Base-by-base conservation (phyloP, 2,888 invertebrate species). In the Pasiphila rectangulata region DNA sequence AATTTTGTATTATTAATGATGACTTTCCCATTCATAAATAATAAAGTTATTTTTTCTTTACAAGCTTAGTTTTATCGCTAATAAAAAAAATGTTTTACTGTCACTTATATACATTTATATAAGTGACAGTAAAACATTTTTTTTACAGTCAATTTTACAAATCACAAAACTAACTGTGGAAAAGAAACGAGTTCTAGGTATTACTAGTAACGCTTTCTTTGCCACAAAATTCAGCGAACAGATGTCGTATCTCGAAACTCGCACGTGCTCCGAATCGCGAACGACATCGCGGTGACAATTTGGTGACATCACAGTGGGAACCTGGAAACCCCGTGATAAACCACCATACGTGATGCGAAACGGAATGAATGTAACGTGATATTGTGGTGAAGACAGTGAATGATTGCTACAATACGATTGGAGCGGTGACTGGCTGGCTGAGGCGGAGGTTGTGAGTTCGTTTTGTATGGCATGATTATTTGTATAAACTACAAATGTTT, bases 241-340 rank as follows among this genome's bases (percentile, higher is more conserved):
- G 67, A 46, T 57, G 57, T 40, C 35, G 48, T 41, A 55, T 82
- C 81, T 71, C 80, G 76, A 75, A 82, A 79, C 77, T 71, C 43
- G 52, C 65, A 61, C 77, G 79, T 76, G 80, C 57, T 19, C 45
- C 45, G 82, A 74, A 75, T 82, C 17, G 9, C 6, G 5, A 32
- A 6, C 47, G 50, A 64, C 72, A 60, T 15, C 7, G 37, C 1
- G 7, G 12, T 25, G 23, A 24, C 10, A 42, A 32, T 16, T 12
- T 15, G 32, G 35, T 48, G 48, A 48, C 43, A 43, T 48, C 48
- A 48, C 25, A 46, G 15, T 74, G 84, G 83, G 69, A 85, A 84
- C 74, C 19, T 74, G 84, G 83, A 68, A 85, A 84, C 74, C 69
- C 82, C 79, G 69, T 68, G 80, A 84, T 75, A 73, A 83, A 79